Evolutionary conservation across 2,797 vertebrate species (phyloP), one percentile per base, ranked within the genome.

Genomic region (Syngnathus acus): DNA sequence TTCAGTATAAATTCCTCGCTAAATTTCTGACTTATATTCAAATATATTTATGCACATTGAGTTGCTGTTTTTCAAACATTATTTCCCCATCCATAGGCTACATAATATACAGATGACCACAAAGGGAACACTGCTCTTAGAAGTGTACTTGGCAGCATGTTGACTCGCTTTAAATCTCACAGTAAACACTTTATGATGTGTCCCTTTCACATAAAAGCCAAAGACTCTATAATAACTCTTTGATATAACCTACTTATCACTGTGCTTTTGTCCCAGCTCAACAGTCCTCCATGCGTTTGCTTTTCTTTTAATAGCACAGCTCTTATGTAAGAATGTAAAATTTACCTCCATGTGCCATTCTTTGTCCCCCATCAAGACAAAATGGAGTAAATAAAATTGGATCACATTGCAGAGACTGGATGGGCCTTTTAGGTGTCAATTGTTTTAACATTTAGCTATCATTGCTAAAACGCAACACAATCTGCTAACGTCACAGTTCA

Each of bases 241-340:
- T 32, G 16, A 6, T 66, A 59, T 66, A 42, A 59, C 43, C 55
- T n/a, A 53, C 63, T 53, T 51, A 13, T 53, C 47, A 16, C 11
- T 45, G 9, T 48, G 54, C 55, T 48, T 55, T 59, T 48, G 26
- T 14, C 13, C 11, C 4, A 26, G 38, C 37, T 53, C 11, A 54
- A 38, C 50, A 54, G 8, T 5, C 26, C 21, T 62, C 42, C 21
- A 8, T 45, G 13, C 5, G 8, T 67, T 26, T 62, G 37, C 37
- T 39, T 67, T 9, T 75, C 67, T 79, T 72, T 72, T 67, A 70
- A 70, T 57, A 76, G 63, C 64, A 1, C 47, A 67, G 21, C 60
- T 64, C 64, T 85, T 86, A 86, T 40, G 10, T 69, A 84, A 83
- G 64, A 77, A 76, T 78, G 71, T 74, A 78, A 47, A 84, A 78